These are phyloP conservation scores for Lasioglossum pauxillum DNA, from an alignment of 2,888 invertebrate species.

Conservation along the genomic window DNA sequence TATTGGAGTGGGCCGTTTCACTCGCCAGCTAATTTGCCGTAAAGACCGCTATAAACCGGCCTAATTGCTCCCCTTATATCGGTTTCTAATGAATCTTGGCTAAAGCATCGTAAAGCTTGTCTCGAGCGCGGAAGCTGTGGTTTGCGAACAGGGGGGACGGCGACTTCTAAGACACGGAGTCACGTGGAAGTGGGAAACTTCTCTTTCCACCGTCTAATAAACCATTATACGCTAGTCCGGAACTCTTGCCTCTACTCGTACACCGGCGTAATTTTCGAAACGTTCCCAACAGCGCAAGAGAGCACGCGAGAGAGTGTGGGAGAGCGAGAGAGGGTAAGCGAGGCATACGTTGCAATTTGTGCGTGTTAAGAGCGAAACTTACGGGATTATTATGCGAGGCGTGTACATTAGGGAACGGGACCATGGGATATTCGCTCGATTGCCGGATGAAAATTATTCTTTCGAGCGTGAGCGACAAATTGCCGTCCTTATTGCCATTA, in stretches of 20 bases:
- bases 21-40: conserved; percentile 41
- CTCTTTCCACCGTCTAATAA: conserved; percentile 48
- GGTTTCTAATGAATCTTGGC: conserved; percentile 44
- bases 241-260: conserved; percentile 14
- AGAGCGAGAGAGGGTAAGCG: neutral
- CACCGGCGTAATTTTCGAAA: conserved; percentile 57
- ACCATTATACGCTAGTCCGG: conserved; percentile 39
- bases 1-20: conserved; percentile 29
- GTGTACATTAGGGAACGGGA: conserved; percentile 48
- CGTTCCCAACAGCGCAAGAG: conserved; percentile 14
- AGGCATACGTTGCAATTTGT: conserved; percentile 60
- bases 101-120: conserved; percentile 28
- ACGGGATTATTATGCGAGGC: conserved; percentile 62
- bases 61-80: conserved; percentile 57
- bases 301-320: neutral
- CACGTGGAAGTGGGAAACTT: conserved; percentile 29
- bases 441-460: conserved; percentile 49
- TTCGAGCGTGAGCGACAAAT: conserved; percentile 64
- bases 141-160: conserved; percentile 7
- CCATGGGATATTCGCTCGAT: conserved; percentile 35
- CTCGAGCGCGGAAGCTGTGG: conserved; percentile 1
- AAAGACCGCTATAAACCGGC: conserved; percentile 39
- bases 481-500: conserved; percentile 71
- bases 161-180: conserved; percentile 28
- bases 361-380: conserved; percentile 55